phyloP scores from a whole-genome alignment of 2,888 invertebrate species.

The Cryptocephalus primarius region DNA sequence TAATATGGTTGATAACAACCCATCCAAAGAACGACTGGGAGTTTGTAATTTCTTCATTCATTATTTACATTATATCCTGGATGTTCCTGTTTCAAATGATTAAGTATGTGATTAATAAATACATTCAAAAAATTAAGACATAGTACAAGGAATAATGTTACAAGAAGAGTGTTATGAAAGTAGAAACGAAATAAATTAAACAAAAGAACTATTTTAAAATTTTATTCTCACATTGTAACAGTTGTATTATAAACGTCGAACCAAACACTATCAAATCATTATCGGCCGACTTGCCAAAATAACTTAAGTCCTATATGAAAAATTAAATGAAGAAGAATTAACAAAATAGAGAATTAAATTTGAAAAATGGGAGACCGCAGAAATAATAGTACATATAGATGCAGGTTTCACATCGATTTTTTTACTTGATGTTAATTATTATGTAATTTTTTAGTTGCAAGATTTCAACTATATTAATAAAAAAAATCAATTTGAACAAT shows the following conservation, averaged over 20 bases:
- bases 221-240: conserved; percentile 28
- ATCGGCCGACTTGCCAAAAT: conserved; percentile 20
- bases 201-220: conserved; percentile 10
- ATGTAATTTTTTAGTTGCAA: neutral
- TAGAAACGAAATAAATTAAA: neutral
- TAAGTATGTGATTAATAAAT: conserved; percentile 24
- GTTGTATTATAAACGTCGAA: conserved; percentile 30
- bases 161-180: too few species aligned
- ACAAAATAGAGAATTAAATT: conserved; percentile 23
- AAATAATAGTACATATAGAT: conserved; percentile 25
- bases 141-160: too few species aligned
- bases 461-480: neutral
- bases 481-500: neutral
- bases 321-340: conserved; percentile 22
- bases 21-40: conserved; percentile 38
- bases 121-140: conserved; percentile 2
- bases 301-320: conserved; percentile 26
- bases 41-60: conserved; percentile 21
- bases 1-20: conserved; percentile 36
- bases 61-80: conserved; percentile 32
- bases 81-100: conserved; percentile 28
- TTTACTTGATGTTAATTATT: neutral
- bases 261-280: conserved; percentile 28
- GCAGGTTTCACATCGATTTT: conserved; percentile 24
- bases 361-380: conserved; percentile 18